Conservation (phyloP, 2,113 vertebrate genomes). For the Chamaetylas fuelleborni region DNA sequence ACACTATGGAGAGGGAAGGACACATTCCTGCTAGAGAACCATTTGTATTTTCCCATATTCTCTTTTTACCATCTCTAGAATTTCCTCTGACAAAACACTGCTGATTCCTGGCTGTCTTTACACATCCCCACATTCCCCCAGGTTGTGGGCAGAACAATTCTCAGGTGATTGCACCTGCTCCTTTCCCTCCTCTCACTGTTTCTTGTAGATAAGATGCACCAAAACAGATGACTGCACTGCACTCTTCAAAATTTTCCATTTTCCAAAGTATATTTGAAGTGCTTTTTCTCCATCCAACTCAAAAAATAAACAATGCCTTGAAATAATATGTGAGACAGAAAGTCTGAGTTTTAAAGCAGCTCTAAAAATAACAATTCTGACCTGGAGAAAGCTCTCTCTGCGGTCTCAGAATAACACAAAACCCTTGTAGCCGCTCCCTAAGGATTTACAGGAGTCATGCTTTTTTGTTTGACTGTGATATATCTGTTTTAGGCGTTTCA, state of each 20-base stretch:
- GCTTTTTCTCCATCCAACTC: background rate
- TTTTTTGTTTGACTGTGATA: background rate
- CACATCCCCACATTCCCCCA: background rate
- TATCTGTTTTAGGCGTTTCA: background rate
- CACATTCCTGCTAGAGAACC: background rate
- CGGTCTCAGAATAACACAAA: background rate
- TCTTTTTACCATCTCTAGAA: background rate
- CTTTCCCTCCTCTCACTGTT: background rate
- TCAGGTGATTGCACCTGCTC: background rate
- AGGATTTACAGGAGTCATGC: rapidly evolving
- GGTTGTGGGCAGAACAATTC: background rate
- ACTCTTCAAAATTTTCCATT: background rate
- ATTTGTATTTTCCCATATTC: background rate
- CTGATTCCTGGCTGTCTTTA: background rate
- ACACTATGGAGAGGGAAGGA: background rate
- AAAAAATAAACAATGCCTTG: background rate
- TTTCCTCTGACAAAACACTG: background rate
- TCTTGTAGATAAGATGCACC: background rate
- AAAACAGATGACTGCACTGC: background rate
- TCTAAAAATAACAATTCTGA: conserved; percentile 12
- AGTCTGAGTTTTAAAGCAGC: background rate
- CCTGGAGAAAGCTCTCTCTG: background rate
- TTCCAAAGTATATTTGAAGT: background rate
- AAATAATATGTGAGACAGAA: background rate
- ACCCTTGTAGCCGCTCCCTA: background rate